A percentile compares a stretch with the other conserved stretches of the same genome.
Conservation (phyloP, 35 echinoderm and acorn worm genomes). For the Stichopus chloronotus region DNA sequence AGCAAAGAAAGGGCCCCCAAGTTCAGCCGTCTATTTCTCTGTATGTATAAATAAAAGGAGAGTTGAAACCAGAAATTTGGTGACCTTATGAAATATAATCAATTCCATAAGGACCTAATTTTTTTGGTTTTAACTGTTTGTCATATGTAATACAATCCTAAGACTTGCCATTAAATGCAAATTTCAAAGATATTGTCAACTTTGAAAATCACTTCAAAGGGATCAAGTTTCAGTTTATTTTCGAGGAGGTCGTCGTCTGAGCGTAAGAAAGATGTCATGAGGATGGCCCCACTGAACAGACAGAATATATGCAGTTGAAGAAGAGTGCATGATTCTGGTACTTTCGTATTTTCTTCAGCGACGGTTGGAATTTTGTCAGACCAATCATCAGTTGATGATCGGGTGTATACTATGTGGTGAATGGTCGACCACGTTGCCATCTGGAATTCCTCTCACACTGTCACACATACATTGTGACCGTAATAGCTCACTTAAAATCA, state of each 20-base stretch:
- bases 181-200: slow-evolving; percentile 18
- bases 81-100: neutral
- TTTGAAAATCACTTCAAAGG: slow-evolving; percentile 6
- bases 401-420: neutral
- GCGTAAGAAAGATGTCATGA: neutral
- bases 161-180: neutral
- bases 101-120: neutral
- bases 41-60: neutral
- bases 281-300: neutral
- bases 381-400: neutral
- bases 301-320: neutral
- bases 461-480: neutral
- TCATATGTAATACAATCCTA: neutral
- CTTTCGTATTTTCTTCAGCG: neutral
- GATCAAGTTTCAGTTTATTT: neutral
- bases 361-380: neutral
- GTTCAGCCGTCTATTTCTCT: neutral
- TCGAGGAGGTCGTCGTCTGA: neutral
- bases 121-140: neutral
- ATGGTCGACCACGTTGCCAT: neutral
- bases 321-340: neutral
- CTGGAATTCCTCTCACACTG: neutral
- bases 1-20: neutral
- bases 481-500: neutral
- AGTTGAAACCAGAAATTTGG: neutral